These are phyloP conservation scores for Probaryconus sp. DNA, from an alignment of 1,140 invertebrate species.

Conservation along the genomic window DNA sequence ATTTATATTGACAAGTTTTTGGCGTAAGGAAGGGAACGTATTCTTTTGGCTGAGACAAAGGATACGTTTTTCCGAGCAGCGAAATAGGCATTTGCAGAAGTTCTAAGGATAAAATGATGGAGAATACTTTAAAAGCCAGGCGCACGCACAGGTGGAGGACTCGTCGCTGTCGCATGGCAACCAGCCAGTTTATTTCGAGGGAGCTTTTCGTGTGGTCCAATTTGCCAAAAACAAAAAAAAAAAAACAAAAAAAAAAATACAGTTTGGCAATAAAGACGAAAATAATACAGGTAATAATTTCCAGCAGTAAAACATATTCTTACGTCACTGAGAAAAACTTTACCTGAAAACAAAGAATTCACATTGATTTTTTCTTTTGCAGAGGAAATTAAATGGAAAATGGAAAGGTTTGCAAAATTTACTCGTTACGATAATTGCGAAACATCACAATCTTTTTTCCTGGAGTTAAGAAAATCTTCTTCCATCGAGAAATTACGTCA, in stretches of 20 bases:
- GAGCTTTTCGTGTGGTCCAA: constrained; percentile 23
- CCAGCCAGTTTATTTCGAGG: constrained; percentile 28
- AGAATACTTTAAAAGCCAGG: constrained; percentile 25
- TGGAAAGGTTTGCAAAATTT: too few species aligned
- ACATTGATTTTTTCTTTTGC: too few species aligned
- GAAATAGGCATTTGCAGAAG: constrained; percentile 16
- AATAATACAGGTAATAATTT: not conserved
- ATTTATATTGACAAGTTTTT: constrained; percentile 8
- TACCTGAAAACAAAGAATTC: too few species aligned
- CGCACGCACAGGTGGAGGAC: constrained; percentile 20
- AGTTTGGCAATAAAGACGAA: constrained; percentile 19
- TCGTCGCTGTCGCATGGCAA: constrained; percentile 30
- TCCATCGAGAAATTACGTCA: not conserved
- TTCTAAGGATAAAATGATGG: constrained; percentile 21
- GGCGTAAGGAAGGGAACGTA: constrained; percentile 2
- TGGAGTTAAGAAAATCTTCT: not conserved
- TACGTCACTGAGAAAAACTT: not conserved
- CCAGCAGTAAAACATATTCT: not conserved
- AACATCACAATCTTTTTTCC: too few species aligned
- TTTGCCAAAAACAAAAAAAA: constrained; percentile 34
- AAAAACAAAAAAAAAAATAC: too few species aligned
- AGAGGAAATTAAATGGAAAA: too few species aligned
- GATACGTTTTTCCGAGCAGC: constrained; percentile 9
- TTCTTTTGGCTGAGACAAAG: constrained; percentile 4
- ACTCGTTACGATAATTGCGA: too few species aligned